Base-by-base conservation (phyloP, 2,888 invertebrate genomes). In the Agriopis marginaria region DNA sequence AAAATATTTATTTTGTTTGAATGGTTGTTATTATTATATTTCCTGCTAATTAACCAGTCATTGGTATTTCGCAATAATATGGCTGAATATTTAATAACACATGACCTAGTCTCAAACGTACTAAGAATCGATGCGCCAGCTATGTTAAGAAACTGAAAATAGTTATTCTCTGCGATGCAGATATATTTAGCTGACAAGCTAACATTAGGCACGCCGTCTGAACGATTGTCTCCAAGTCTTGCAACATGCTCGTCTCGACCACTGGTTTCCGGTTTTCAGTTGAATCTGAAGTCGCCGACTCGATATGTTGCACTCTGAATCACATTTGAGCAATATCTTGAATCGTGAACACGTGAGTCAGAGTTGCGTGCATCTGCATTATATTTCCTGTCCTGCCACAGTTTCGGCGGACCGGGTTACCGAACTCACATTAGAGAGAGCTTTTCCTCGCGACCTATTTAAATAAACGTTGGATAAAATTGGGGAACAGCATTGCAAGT, bases 401-500 rank as follows among this genome's bases (percentile, higher is more conserved):
- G 54, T 54, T 54, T 50, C 44, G 6, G 9, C 58, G 58, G 50
- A 32, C 63, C 70, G 69, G 71, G 71, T 32, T 73, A 64, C 61
- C 63, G 39, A 51, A 62, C 51, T 42, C 47, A 12, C 47, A 55
- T 59, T 61, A 50, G 42, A 50, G 55, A 17, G 54, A n/a, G 44
- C 12, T 17, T 66, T 64, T 49, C 45, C 23, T 54, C 55, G 53
- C 47, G 51, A 62, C 55, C 10, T 45, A 14, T 70, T 58, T 70
- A 68, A 68, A 70, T 69, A 64, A 62, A 74, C 66, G 59, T 70
- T 68, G 62, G 61, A 68, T 72, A 55, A 63, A 60, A 66, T 72
- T 61, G 50, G 53, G 65, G 70, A 73, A 70, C 56, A 65, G 51
- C 56, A 47, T 54, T 55, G 68, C 69, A 63, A n/a, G n/a, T n/a